These are phyloP conservation scores for Mantis religiosa DNA, from an alignment of 2,888 invertebrate species.

Conservation along the genomic window DNA sequence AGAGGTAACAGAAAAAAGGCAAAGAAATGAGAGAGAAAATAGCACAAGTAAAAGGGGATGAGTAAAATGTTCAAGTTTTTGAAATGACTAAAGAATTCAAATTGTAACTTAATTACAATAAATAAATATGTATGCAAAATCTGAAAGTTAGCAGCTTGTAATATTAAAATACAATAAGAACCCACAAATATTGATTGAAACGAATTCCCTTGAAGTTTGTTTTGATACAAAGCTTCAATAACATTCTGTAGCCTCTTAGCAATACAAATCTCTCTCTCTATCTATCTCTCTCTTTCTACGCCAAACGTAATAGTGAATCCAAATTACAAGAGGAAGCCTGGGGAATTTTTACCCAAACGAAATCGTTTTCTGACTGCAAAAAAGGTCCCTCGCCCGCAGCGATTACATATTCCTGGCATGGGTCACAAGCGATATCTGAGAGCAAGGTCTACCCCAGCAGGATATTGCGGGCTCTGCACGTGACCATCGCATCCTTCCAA, in stretches of 20 bases:
- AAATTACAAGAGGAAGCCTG: neutral
- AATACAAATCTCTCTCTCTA: neutral
- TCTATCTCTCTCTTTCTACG: neutral
- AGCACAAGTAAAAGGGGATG: too few relatives aligned
- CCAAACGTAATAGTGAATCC: neutral
- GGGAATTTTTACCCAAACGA: neutral
- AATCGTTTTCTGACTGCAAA: neutral
- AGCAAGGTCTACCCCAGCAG: neutral
- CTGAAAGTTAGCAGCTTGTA: too few relatives aligned
- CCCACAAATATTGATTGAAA: too few relatives aligned
- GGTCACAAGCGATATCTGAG: neutral
- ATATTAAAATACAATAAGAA: too few relatives aligned
- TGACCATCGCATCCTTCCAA: neutral
- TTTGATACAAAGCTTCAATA: neutral
- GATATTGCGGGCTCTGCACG: neutral
- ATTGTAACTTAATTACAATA: too few relatives aligned
- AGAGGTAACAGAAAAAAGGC: too few relatives aligned
- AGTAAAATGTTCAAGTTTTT: too few relatives aligned
- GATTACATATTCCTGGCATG: neutral
- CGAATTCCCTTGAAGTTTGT: too few relatives aligned
- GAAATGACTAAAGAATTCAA: too few relatives aligned
- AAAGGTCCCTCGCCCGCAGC: neutral
- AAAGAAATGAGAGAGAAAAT: too few relatives aligned
- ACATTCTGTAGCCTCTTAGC: neutral
- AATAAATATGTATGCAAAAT: too few relatives aligned